These are phyloP conservation scores for Ceratina australensis DNA, from an alignment of 1,140 invertebrate species.

Conservation along the genomic window DNA sequence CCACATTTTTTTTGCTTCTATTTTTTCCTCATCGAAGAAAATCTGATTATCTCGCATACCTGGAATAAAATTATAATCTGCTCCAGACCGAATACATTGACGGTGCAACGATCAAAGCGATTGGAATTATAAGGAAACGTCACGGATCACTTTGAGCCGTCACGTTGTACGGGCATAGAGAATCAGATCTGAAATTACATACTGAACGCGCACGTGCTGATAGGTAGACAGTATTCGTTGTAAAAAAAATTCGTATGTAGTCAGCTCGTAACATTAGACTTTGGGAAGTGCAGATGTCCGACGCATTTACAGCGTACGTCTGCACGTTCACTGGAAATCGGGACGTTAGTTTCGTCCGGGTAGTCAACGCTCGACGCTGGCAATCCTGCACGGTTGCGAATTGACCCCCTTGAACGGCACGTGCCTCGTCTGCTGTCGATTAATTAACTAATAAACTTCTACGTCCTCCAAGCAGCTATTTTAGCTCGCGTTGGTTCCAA, in stretches of 20 bases:
- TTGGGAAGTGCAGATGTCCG: neutral
- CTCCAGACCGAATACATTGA: no score
- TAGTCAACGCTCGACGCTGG: neutral
- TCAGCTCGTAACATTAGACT: constrained; percentile 4
- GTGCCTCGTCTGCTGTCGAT: constrained; percentile 61
- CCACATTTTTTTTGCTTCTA: no score
- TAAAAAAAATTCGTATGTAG: constrained; percentile 7
- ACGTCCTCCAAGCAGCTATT: constrained; percentile 45
- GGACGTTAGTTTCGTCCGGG: neutral
- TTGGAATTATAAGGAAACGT: neutral
- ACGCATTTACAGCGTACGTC: neutral
- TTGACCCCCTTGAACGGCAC: constrained; percentile 66
- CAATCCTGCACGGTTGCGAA: constrained; percentile 29
- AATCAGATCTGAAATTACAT: constrained; percentile 51
- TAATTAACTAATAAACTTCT: constrained; percentile 73
- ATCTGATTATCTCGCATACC: no score
- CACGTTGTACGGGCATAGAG: neutral
- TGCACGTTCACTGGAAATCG: neutral
- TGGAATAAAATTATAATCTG: no score
- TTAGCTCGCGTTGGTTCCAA: neutral
- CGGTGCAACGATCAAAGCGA: no score
- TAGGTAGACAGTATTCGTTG: neutral
- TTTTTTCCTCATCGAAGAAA: no score
- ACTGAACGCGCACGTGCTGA: neutral
- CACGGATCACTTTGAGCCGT: constrained; percentile 6